Conservation (phyloP, 2,113 vertebrate genomes). For the Galeopterus variegatus region DNA sequence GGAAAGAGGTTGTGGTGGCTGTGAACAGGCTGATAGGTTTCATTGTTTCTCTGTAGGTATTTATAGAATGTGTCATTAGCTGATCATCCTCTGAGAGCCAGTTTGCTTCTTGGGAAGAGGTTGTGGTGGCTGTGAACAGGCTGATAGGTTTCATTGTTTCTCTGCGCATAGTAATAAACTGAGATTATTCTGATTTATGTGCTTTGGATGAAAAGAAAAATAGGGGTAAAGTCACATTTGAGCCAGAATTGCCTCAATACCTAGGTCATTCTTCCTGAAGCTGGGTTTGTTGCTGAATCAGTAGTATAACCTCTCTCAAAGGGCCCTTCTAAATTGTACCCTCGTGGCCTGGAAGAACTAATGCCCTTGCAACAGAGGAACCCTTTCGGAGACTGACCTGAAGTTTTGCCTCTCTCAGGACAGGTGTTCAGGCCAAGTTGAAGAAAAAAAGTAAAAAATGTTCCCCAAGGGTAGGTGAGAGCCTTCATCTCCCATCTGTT, state of each 20-base stretch:
- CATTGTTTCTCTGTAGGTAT: slow-evolving; percentile 58
- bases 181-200: background rate
- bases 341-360: background rate
- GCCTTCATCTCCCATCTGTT: background rate
- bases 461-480: background rate
- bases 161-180: background rate
- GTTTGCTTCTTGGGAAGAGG: slow-evolving; percentile 55
- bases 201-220: background rate
- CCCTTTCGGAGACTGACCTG: background rate
- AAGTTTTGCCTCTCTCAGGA: background rate
- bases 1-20: slow-evolving; percentile 48
- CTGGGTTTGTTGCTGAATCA: background rate
- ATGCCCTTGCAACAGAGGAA: background rate
- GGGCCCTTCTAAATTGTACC: background rate
- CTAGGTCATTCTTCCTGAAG: background rate
- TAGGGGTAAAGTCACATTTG: background rate
- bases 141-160: background rate
- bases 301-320: background rate
- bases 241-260: background rate
- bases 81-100: slow-evolving; percentile 61
- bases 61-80: slow-evolving; percentile 60
- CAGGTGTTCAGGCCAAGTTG: background rate
- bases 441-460: background rate
- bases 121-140: slow-evolving; percentile 36
- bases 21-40: background rate